Evolutionary conservation across 2,888 invertebrate species (phyloP).

Genomic region (Lagria hirta): DNA sequence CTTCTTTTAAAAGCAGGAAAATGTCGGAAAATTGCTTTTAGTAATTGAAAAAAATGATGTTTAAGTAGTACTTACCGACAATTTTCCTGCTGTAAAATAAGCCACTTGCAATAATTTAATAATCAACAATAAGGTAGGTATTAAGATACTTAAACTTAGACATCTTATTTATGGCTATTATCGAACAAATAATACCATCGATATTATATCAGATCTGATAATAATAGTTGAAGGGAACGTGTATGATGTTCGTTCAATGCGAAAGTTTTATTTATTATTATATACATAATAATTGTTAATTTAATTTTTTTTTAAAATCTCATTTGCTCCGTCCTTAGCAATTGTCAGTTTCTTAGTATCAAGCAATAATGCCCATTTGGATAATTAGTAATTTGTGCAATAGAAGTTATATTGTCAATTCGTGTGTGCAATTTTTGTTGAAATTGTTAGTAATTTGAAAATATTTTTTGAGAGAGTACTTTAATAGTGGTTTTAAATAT

Average conservation of each 20-base stretch:
- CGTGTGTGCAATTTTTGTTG: slow-evolving; percentile 36
- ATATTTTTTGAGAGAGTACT: slow-evolving; percentile 26
- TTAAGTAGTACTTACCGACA: slow-evolving; percentile 22
- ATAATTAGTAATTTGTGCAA: too few species aligned
- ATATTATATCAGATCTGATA: too few species aligned
- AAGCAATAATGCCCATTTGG: too few species aligned
- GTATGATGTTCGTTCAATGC: too few species aligned
- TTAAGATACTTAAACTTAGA: slow-evolving; percentile 1
- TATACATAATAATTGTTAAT: too few species aligned
- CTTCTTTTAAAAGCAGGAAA: slow-evolving; percentile 25
- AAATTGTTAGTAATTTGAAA: slow-evolving; percentile 11
- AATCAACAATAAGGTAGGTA: slow-evolving; percentile 13
- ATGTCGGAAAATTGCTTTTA: slow-evolving; percentile 19
- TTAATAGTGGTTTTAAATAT: slow-evolving; percentile 24
- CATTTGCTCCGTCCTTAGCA: slow-evolving; percentile 18
- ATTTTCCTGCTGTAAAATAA: slow-evolving; percentile 20
- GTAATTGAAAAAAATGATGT: background rate
- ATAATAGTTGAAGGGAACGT: too few species aligned
- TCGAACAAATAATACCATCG: too few species aligned
- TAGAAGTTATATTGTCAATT: slow-evolving; percentile 29
- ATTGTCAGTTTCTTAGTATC: slow-evolving; percentile 5
- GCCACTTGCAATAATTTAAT: slow-evolving; percentile 14
- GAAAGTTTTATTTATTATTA: too few species aligned
- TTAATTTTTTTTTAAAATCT: too few species aligned
- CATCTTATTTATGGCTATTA: too few species aligned